Evolutionary conservation across 2,797 vertebrate genomes (phyloP).

Genomic region (Taeniopygia guttata): DNA sequence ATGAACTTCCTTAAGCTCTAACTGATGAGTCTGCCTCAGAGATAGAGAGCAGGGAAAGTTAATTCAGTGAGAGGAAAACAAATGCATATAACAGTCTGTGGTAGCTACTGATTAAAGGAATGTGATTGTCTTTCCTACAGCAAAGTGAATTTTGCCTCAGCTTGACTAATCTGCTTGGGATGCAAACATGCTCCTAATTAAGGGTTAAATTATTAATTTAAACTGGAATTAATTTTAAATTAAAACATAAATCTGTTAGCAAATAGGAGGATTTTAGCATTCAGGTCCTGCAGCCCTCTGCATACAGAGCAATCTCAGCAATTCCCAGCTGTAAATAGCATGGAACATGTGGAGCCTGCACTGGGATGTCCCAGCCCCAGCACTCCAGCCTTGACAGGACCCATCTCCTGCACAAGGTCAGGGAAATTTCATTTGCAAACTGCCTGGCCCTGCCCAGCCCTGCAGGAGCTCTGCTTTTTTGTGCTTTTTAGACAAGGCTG

Average conservation of each 20-base stretch:
- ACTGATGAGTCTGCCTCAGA: constrained; percentile 28
- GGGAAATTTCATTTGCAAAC: constrained; percentile 62
- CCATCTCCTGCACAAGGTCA: constrained; percentile 73
- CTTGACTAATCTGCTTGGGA: constrained; percentile 34
- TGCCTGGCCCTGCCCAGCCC: constrained; percentile 35
- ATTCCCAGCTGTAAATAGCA: constrained; percentile 60
- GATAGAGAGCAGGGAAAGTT: constrained; percentile 13
- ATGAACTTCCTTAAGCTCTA: constrained; percentile 4
- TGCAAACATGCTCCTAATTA: constrained; percentile 51
- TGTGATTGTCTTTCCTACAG: constrained; percentile 9
- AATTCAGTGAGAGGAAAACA: constrained; percentile 53
- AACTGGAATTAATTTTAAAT: constrained; percentile 65
- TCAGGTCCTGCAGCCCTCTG: constrained; percentile 6
- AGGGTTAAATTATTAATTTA: constrained; percentile 66
- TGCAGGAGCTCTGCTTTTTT: constrained; percentile 51
- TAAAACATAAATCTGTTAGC: constrained; percentile 56
- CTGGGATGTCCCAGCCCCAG: constrained; percentile 71
- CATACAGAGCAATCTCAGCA: constrained; percentile 27
- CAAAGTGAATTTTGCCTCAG: constrained; percentile 55
- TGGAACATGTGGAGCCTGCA: neutral
- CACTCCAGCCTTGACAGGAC: constrained; percentile 21
- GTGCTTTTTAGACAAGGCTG: neutral
- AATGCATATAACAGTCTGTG: constrained; percentile 26
- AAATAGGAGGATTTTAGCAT: constrained; percentile 54
- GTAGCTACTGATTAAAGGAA: constrained; percentile 50